Evolutionary conservation across 2,797 vertebrate species (phyloP), one percentile per base, ranked within the genome.

Genomic region (Peromyscus attwateri): DNA sequence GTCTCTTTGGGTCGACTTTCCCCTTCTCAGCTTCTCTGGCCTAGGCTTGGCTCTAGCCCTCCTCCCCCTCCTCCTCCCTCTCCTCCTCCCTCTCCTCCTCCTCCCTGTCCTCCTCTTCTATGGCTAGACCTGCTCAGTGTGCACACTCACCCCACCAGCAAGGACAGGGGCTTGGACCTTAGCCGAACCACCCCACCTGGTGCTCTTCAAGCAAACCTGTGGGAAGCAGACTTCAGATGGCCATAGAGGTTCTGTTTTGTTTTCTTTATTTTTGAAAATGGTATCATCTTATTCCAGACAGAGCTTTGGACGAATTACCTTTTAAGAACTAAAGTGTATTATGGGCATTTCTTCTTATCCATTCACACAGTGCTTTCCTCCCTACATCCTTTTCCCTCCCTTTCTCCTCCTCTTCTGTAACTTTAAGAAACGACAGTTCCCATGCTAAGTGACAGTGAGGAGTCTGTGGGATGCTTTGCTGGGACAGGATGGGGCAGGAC

Each of bases 261-360:
- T 87, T 96, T 84, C 70, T 70, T 91, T 79, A 66, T 70, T 95
- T 77, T 62, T 60, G 19, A 82, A 93, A 80, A 76, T 75, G 31
- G 34, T 89, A 77, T 75, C 40, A 77, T 95, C 8, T 92, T 77
- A 31, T 84, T 84, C 27, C 40, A 66, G 43, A 66, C 23, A n/a
- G 64, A 60, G 73, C 80, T 85, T 92, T 12, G 68, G 66, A 55
- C 16, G 87, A 80, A 57, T 55, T 89, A 85, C 75, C 49, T 40
- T 60, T 43, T 79, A 17, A 66, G 37, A 81, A 23, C 12, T 62
- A 7, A 25, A 82, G 70, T 64, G 9, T 68, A 9, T 77, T 43
- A 29, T 34, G 34, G 34, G 55, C 1, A 57, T 94, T 90, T 92
- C 31, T 23, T 25, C 49, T 23, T 52, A 60, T 87, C 29, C 60